These are phyloP conservation scores for Trichoplusia ni DNA, from an alignment of 1,140 invertebrate species.

Conservation along the genomic window DNA sequence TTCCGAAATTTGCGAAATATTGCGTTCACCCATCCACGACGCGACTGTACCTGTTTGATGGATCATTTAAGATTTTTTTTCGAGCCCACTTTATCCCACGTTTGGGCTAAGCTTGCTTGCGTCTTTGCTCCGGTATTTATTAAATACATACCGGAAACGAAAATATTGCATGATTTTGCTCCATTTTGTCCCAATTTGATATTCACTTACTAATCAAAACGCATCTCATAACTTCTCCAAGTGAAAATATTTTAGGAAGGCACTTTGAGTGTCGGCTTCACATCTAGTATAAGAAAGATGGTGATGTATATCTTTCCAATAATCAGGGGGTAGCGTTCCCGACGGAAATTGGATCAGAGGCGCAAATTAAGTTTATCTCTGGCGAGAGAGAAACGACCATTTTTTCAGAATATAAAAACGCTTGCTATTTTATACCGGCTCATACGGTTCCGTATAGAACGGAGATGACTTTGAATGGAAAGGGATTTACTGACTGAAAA, in stretches of 20 bases:
- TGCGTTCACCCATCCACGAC: no score
- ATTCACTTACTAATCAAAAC: constrained; percentile 19
- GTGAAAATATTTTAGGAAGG: constrained; percentile 25
- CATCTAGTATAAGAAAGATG: constrained; percentile 36
- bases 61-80: no score
- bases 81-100: no score
- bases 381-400: constrained; percentile 33
- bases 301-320: constrained; percentile 49
- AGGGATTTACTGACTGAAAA: no score
- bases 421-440: constrained; percentile 25
- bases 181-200: no score
- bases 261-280: constrained; percentile 16
- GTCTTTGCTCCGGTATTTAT: no score
- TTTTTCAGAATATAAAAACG: constrained; percentile 53
- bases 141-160: no score
- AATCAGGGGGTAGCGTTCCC: constrained; percentile 45
- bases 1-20: no score
- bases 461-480: constrained; percentile 6
- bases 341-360: constrained; percentile 58
- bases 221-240: constrained; percentile 22
- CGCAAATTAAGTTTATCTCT: constrained; percentile 61
- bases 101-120: no score
- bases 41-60: no score
- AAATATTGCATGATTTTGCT: no score
- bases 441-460: constrained; percentile 14